Evolutionary conservation across 2,797 vertebrate genomes (phyloP), one percentile per base, ranked within the genome.

Genomic region (Gallinago nigripennis): DNA sequence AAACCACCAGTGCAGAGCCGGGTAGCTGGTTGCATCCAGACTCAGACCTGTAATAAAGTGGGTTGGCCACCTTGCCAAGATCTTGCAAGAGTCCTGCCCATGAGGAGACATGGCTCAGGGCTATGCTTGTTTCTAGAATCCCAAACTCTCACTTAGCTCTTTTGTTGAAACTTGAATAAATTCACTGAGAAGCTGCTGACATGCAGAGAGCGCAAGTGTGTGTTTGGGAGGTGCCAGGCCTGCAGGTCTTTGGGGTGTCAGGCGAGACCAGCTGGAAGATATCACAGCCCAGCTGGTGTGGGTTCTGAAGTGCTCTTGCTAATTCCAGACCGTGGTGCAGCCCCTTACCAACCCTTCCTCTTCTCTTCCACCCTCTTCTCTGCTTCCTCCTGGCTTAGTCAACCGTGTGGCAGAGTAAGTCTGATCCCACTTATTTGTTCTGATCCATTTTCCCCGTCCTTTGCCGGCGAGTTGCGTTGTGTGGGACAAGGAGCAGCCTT

Each of bases 311-410:
- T 39, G 45, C 23, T 83, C 13, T 86, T 88, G 63, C 70, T 72
- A 25, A 80, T 70, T 86, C 51, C 60, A 78, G 53, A 61, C 51
- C 1, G 0, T 65, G 33, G 23, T 51, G 54, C 61, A 70, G 27
- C 53, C 82, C 37, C 50, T 86, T 90, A 93, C 45, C 61, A 78
- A 11, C 78, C 57, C 41, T 88, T 90, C 51, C 58, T 91, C 53
- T 94, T 95, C 24, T 92, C 51, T 96, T 89, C 65, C 61, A 51
- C 31, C 19, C 24, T 86, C 75, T 91, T 83, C 27, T 83, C 66
- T 95, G 48, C 88, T 90, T 95, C 88, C 83, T 95, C 53, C 69
- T 95, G 93, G 61, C 61, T 80, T 94, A 93, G 81, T 79, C 64
- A 94, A 75, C 94, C 78, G 33, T 41, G 14, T 68, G 78, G 51